phyloP scores from a whole-genome alignment of 2,888 invertebrate species.

The Drosophila paranaensis region DNA sequence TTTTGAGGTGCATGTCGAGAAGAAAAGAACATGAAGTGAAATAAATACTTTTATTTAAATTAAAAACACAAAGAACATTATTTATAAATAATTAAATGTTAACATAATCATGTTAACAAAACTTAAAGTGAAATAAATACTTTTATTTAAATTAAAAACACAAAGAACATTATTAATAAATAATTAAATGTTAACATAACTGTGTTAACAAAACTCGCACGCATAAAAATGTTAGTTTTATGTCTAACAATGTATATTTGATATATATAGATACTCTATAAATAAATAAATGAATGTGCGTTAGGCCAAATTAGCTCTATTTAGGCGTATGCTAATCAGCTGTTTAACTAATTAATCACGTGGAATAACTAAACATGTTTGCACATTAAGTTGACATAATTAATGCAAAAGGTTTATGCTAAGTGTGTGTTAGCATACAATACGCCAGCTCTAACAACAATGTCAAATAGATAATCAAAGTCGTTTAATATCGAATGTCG shows the following conservation, averaged over 20 bases:
- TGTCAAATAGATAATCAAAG: constrained; percentile 46
- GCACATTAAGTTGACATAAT: constrained; percentile 44
- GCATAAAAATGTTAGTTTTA: not conserved
- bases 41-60: no score
- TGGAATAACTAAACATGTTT: constrained; percentile 43
- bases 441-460: constrained; percentile 24
- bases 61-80: no score
- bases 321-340: constrained; percentile 44
- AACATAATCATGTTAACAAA: no score
- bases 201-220: no score
- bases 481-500: constrained; percentile 21
- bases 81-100: no score
- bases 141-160: no score
- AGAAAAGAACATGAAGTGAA: no score
- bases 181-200: no score
- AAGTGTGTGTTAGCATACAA: constrained; percentile 40
- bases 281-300: not conserved
- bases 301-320: constrained; percentile 7
- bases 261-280: not conserved
- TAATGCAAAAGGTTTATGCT: constrained; percentile 47
- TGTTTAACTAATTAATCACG: constrained; percentile 42
- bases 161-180: no score
- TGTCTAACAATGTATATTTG: not conserved
- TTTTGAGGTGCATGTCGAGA: no score
- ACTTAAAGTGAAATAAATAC: no score